phyloP scores from a whole-genome alignment of 2,113 vertebrate genomes.

The Lepisosteus oculatus region DNA sequence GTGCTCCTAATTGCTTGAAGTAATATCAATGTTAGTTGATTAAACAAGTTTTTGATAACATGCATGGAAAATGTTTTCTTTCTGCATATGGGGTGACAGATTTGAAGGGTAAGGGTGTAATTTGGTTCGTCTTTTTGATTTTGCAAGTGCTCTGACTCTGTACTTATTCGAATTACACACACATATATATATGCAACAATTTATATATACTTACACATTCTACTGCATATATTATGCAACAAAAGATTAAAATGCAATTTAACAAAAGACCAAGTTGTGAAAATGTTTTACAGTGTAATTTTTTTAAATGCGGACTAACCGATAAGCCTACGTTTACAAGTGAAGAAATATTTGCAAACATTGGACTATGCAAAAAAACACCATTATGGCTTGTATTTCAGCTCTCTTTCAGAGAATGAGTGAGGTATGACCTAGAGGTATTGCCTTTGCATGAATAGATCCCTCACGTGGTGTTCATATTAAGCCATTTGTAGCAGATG shows the following conservation, averaged over 20 bases:
- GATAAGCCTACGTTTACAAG: background rate
- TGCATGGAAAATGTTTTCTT: conserved; percentile 81
- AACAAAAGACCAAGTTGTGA: background rate
- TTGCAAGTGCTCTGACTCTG: conserved; percentile 40
- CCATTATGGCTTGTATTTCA: too few species aligned
- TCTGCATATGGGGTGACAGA: conserved; percentile 74
- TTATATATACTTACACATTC: background rate
- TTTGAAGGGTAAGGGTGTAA: conserved; percentile 70
- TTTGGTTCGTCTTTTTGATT: conserved; percentile 45
- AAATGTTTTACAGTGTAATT: too few species aligned
- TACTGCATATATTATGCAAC: too few species aligned
- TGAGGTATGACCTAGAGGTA: too few species aligned
- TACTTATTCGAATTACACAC: conserved; percentile 45
- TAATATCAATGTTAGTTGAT: conserved; percentile 99
- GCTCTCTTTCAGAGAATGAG: too few species aligned
- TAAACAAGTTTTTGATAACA: conserved; percentile 89
- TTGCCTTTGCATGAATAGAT: too few species aligned
- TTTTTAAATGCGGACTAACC: background rate
- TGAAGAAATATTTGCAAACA: background rate
- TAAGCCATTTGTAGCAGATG: too few species aligned
- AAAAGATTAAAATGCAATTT: background rate
- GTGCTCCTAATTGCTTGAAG: conserved; percentile 98
- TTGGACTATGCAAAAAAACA: too few species aligned
- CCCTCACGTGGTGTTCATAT: too few species aligned
- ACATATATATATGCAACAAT: background rate